Conservation (phyloP, 1,140 invertebrate species). For the Drosophila paulistorum region DNA sequence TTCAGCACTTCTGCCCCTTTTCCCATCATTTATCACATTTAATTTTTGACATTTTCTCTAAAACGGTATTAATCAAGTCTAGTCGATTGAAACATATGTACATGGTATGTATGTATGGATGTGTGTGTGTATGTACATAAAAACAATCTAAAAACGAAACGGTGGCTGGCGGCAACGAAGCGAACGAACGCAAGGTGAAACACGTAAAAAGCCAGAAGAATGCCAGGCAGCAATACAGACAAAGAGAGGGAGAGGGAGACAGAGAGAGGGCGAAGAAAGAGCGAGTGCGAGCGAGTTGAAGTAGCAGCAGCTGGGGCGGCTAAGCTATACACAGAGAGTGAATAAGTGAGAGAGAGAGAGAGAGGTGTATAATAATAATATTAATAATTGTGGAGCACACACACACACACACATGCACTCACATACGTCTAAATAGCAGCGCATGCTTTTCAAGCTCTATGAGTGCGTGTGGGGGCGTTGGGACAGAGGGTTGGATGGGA, state of each 20-base stretch:
- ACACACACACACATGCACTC: conserved; percentile 25
- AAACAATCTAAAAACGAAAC: conserved; percentile 11
- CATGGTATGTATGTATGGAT: too few species aligned
- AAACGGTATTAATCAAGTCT: not conserved
- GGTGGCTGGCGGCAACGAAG: conserved; percentile 18
- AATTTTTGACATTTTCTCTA: too few species aligned
- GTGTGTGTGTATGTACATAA: not conserved
- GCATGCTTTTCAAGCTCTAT: conserved; percentile 41
- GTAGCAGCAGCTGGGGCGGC: conserved; percentile 30
- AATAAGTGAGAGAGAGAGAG: conserved; percentile 8
- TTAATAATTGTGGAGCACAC: conserved; percentile 72
- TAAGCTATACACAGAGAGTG: conserved; percentile 10
- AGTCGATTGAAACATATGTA: not conserved
- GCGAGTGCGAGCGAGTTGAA: conserved; percentile 1
- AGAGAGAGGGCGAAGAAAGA: conserved; percentile 10
- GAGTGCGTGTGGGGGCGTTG: conserved; percentile 23
- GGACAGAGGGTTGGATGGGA: conserved; percentile 1
- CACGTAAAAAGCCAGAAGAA: conserved; percentile 51
- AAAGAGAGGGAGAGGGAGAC: conserved; percentile 4
- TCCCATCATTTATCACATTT: too few species aligned
- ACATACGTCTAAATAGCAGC: conserved; percentile 45
- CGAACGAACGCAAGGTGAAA: conserved; percentile 69
- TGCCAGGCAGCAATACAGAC: conserved; percentile 24
- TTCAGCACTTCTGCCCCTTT: too few species aligned
- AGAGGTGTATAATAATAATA: conserved; percentile 65